These are phyloP conservation scores for Lepeophtheirus salmonis DNA, from an alignment of 1,140 invertebrate genomes.

Conservation along the genomic window DNA sequence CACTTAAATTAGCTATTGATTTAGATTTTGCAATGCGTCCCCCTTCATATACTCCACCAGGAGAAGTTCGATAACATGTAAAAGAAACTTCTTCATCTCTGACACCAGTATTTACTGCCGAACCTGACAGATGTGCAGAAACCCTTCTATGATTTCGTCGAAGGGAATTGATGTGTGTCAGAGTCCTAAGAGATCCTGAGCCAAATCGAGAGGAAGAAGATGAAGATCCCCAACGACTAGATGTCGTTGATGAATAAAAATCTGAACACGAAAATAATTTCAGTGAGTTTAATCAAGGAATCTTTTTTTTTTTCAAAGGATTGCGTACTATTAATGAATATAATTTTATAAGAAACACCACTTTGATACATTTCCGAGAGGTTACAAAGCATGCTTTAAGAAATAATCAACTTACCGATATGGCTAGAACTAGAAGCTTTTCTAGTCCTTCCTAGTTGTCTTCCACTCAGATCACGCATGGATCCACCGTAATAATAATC, in stretches of 20 bases:
- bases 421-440: conserved; percentile 20
- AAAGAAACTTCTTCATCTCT: not conserved
- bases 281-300: too few relatives aligned
- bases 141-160: conserved; percentile 29
- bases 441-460: conserved; percentile 18
- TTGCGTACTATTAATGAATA: too few relatives aligned
- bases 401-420: conserved; percentile 16
- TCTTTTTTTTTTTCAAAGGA: too few relatives aligned
- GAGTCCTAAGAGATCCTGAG: conserved; percentile 50
- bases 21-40: conserved; percentile 44
- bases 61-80: not conserved
- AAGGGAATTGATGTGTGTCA: conserved; percentile 59
- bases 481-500: conserved; percentile 20
- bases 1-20: conserved; percentile 79
- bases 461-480: conserved; percentile 19
- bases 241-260: not conserved
- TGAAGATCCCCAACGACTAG: too few relatives aligned
- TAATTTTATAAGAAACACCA: too few relatives aligned
- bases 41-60: not conserved
- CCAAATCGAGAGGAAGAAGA: conserved; percentile 25
- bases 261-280: too few relatives aligned
- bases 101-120: not conserved
- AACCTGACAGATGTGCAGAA: not conserved
- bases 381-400: too few relatives aligned
- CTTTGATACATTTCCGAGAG: not conserved